A percentile compares a stretch with the other conserved stretches of the same genome.
Conservation (phyloP, 2,113 vertebrate species). For the Carlito syrichta region DNA sequence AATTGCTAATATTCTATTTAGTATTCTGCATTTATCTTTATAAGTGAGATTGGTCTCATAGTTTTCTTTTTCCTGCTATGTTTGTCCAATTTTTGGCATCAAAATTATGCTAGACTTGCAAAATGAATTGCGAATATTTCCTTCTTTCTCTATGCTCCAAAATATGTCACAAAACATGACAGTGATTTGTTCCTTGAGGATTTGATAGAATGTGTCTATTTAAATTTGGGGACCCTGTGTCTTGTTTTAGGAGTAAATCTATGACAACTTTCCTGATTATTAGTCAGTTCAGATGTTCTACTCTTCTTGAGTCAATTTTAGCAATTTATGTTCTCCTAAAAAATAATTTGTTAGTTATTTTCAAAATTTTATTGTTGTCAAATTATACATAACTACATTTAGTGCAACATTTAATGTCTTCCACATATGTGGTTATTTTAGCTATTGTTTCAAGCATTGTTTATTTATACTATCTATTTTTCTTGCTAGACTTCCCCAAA, state of each 20-base stretch:
- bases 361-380: neutral
- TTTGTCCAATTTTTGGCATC: neutral
- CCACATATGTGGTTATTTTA: neutral
- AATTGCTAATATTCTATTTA: slow-evolving; percentile 41
- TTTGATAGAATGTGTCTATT: neutral
- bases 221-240: neutral
- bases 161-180: neutral
- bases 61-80: slow-evolving; percentile 6
- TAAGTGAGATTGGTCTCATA: neutral
- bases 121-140: neutral
- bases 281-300: neutral
- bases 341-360: neutral
- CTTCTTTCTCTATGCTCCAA: neutral
- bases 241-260: neutral
- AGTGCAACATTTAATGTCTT: neutral
- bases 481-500: neutral
- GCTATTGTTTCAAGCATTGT: neutral
- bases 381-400: neutral
- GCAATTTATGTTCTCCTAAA: neutral
- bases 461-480: neutral
- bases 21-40: neutral
- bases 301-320: neutral
- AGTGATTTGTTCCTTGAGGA: neutral
- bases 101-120: neutral
- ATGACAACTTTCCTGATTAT: neutral